A percentile compares a stretch with the other conserved stretches of the same genome.
Evolutionary conservation across 2,888 invertebrate genomes (phyloP).

Genomic region (Trichogramma dendrolimi): DNA sequence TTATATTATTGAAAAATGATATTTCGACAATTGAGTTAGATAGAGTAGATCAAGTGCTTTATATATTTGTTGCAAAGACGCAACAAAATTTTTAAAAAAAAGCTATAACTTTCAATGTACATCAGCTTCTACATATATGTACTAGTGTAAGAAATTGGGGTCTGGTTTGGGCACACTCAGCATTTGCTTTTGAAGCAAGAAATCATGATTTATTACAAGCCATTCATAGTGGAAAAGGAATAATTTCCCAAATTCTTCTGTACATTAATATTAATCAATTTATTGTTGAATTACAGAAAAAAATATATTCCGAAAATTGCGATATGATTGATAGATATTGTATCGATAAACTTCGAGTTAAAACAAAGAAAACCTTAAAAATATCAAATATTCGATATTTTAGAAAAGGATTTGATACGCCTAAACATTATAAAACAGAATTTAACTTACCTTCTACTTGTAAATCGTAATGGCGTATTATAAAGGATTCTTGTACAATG

Average conservation of each 20-base stretch:
- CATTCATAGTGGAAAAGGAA: constrained; percentile 16
- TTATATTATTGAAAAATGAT: not conserved
- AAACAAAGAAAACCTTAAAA: constrained; percentile 4
- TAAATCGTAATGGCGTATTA: not conserved
- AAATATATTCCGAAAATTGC: constrained; percentile 1
- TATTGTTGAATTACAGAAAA: not conserved
- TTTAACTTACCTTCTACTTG: not conserved
- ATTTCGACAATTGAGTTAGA: not conserved
- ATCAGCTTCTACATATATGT: constrained; percentile 21
- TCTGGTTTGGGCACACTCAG: constrained; percentile 18
- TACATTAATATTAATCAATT: constrained; percentile 1
- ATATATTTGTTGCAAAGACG: constrained; percentile 5
- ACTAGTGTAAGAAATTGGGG: constrained; percentile 22
- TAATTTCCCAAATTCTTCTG: constrained; percentile 5
- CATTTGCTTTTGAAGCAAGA: constrained; percentile 21
- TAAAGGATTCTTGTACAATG: too few species aligned
- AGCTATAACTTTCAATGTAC: constrained; percentile 25
- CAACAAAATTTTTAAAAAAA: constrained; percentile 7
- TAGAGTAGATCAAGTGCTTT: constrained; percentile 6
- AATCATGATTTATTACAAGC: constrained; percentile 13
- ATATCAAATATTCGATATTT: constrained; percentile 1
- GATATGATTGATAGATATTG: not conserved
- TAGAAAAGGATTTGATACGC: not conserved
- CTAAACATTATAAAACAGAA: not conserved
- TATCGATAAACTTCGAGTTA: not conserved